phyloP scores from a whole-genome alignment of 2,888 invertebrate species.

The Meandrusa payeni region DNA sequence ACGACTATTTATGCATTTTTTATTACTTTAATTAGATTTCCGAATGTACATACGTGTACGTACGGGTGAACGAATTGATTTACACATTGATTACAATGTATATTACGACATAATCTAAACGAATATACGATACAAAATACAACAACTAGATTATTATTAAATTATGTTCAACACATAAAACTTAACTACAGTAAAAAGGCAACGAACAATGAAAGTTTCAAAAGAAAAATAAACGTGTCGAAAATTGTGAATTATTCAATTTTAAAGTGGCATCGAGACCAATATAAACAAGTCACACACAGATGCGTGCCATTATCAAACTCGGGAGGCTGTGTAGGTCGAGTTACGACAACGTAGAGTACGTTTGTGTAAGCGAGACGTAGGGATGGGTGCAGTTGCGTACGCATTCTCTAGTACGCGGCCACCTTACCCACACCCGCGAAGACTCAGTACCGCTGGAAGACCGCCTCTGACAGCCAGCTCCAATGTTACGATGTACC shows the following conservation, averaged over 20 bases:
- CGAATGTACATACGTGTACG: too few relatives aligned
- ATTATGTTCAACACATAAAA: too few relatives aligned
- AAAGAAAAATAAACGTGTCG: too few relatives aligned
- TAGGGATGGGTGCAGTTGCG: slow-evolving; percentile 50
- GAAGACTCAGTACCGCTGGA: slow-evolving; percentile 61
- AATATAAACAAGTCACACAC: slow-evolving; percentile 74
- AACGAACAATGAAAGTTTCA: slow-evolving; percentile 59
- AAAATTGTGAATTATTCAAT: slow-evolving; percentile 77
- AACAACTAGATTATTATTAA: too few relatives aligned
- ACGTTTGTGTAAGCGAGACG: slow-evolving; percentile 48
- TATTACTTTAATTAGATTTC: too few relatives aligned
- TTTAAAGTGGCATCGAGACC: slow-evolving; percentile 72
- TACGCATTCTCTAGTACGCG: slow-evolving; percentile 53
- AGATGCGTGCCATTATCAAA: slow-evolving; percentile 60
- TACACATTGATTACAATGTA: too few relatives aligned
- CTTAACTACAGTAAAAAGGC: too few relatives aligned
- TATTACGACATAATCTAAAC: too few relatives aligned
- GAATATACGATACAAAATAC: too few relatives aligned
- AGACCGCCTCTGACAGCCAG: slow-evolving; percentile 70
- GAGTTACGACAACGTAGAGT: slow-evolving; percentile 35
- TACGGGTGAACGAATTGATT: too few relatives aligned
- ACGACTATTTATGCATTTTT: too few relatives aligned
- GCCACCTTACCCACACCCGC: slow-evolving; percentile 50
- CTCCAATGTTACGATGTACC: slow-evolving; percentile 72
- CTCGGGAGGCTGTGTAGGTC: slow-evolving; percentile 51